Evolutionary conservation across 2,888 invertebrate species (phyloP), one percentile per base, ranked within the genome.

Genomic region (Drosophila siamana): DNA sequence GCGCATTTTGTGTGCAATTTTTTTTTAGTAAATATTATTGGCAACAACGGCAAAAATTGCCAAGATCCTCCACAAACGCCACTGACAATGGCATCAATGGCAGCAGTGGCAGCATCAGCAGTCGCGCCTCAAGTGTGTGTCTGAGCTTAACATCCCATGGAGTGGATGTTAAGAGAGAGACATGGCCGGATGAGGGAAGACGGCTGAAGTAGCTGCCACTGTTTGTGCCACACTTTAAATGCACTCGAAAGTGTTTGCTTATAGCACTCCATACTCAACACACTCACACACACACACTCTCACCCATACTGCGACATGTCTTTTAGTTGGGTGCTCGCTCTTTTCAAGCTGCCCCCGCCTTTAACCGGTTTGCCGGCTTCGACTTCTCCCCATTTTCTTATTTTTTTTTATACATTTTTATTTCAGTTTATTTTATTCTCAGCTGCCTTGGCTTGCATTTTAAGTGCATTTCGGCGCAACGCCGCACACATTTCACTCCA

Each of bases 191-290:
- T 63, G 48, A 59, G 52, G 72, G 9, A 28, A 28, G 28, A 9
- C 36, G 41, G 67, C 61, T 83, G 80, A 80, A 83, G 82, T 83
- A 78, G 82, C 84, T 74, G 86, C 78, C 86, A 69, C 80, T 79
- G 79, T 81, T 81, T 78, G 81, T 81, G 81, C 81, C 83, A 74
- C 79, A 84, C 87, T 84, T 86, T 86, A 84, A 86, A 84, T 84
- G 85, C 87, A 86, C 83, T 84, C 69, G 70, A 81, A 81, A 72
- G 77, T 84, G 83, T 84, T 84, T 84, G 83, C 87, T 84, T 79
- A 81, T 84, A 79, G 70, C 74, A 81, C 85, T 86, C 62, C 50
- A 74, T 55, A 71, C 33, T 62, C 56, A 46, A 52, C 43, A 56
- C 54, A 33, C 44, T 54, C 36, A 60, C 50, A 54, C 48, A 51